Evolutionary conservation across 2,888 invertebrate species (phyloP).

Genomic region (Agrochola lota): DNA sequence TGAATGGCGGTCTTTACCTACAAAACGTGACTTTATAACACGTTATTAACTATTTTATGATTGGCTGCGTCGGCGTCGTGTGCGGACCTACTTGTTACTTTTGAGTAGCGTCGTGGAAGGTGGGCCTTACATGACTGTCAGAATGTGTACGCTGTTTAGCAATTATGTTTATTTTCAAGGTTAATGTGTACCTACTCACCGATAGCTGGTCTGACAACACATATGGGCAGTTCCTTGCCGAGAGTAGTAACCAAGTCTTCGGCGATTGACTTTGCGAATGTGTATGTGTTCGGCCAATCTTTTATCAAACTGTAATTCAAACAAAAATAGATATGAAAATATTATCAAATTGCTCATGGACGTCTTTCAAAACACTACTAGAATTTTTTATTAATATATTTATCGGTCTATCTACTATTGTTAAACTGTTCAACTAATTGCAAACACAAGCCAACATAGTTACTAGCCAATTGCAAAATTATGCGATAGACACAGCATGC

Average conservation of each 20-base stretch:
- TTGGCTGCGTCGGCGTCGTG: neutral
- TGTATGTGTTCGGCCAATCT: slow-evolving; percentile 97
- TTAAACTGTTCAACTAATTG: too few relatives aligned
- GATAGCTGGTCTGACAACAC: slow-evolving; percentile 96
- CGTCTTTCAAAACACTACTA: too few relatives aligned
- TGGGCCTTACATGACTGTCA: neutral
- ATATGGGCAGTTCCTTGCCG: slow-evolving; percentile 92
- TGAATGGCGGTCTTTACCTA: neutral
- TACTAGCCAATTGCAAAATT: too few relatives aligned
- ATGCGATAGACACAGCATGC: too few relatives aligned
- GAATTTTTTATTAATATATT: too few relatives aligned
- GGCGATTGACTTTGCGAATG: slow-evolving; percentile 96
- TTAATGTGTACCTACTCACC: slow-evolving; percentile 87
- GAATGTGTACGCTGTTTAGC: neutral
- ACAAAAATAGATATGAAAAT: neutral
- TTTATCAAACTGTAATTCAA: slow-evolving; percentile 88
- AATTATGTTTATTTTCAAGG: neutral
- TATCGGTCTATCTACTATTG: too few relatives aligned
- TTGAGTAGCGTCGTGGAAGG: neutral
- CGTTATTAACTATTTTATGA: neutral
- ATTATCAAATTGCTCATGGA: too few relatives aligned
- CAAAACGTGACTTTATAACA: neutral
- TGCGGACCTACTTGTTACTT: neutral
- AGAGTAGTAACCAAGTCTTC: slow-evolving; percentile 94
- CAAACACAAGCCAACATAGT: too few relatives aligned